Evolutionary conservation across 2,888 invertebrate species (phyloP), one percentile per base, ranked within the genome.

Genomic region (Slavum lentiscoides): DNA sequence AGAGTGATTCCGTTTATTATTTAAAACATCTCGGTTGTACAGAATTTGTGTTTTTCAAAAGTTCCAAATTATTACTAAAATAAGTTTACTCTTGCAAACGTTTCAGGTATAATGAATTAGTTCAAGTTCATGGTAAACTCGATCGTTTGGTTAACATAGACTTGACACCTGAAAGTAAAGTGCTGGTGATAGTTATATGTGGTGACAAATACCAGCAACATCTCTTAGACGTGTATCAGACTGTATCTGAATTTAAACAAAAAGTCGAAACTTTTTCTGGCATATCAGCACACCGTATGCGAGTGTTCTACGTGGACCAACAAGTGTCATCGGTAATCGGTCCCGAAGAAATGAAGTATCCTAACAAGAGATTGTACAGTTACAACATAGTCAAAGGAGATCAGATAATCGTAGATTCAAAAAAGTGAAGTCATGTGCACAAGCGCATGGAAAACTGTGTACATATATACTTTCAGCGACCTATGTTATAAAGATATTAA

Each of bases 331-430:
- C 87, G 67, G 86, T 87, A 23, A 86, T 87, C 81, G 94, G 94
- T 30, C 94, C 95, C 0, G 96, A 96, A 86, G 94, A 94, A 87
- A 94, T 97, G 93, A 91, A 91, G 84, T 95, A 91, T 85, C 94
- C 95, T 3, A 93, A 93, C 84, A 95, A 96, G 86, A 94, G 93
- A 86, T 89, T 97, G 37, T 96, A 96, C 87, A 94, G 95, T 82
- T 96, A 96, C 88, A 95, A 95, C 87, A 93, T 96, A 83, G 89
- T 92, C 83, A 92, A 93, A 82, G 96, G 95, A 17, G 96, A 96
- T 87, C 95, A 95, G 87, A 95, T 96, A 85, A 93, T 95, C 84
- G 92, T 96, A 83, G 94, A 95, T 86, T 92, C 91, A 83, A 94
- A 94, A 86, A 73, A 70, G 43, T 80, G 23, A 80, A 70, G n/a